Evolutionary conservation across 1,140 invertebrate genomes (phyloP), one percentile per base, ranked within the genome.

Genomic region (Tetraneura akinire): DNA sequence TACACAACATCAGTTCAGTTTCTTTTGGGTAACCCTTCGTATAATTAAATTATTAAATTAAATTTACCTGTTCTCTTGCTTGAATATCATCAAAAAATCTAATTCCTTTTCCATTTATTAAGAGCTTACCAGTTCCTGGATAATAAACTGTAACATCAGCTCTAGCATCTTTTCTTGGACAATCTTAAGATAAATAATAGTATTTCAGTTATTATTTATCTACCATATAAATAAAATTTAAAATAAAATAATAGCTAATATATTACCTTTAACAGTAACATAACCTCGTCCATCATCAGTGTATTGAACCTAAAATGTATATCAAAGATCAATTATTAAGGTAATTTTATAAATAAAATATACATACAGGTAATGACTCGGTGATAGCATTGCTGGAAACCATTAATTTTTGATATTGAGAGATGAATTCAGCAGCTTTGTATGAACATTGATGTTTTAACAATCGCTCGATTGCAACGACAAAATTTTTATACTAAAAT

Each of bases 91-190:
- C 83, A 84, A 96, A 95, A 84, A 93, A 96, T 1, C 87, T 87
- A n/a, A 96, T 89, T 83, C 91, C 89, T 83, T 91, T 82, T 21
- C 91, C 92, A 87, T 98, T 97, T 60, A 98, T 93, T 29, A 85
- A 89, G 80, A 97, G 90, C 84, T 91, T 88, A 16, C 96, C 96
- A 49, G 92, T 91, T 21, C 96, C 96, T 73, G 94, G 91, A 11
- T 89, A 90, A 76, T 85, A 85, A 21, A 94, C 85, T 55, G 88
- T 92, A 1, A 94, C 92, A 82, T 88, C 84, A 3, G 89, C 94
- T 83, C 87, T 86, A 1, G 92, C 88, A 68, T 85, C 86, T 86
- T 96, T 97, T 81, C 93, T 88, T 68, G 90, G 84, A 84, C 90
- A 92, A 84, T 91, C 93, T 93, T 81, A 60, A 45, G 16, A 60